Evolutionary conservation across 1,140 invertebrate genomes (phyloP).

Genomic region (Zaprionus capensis): DNA sequence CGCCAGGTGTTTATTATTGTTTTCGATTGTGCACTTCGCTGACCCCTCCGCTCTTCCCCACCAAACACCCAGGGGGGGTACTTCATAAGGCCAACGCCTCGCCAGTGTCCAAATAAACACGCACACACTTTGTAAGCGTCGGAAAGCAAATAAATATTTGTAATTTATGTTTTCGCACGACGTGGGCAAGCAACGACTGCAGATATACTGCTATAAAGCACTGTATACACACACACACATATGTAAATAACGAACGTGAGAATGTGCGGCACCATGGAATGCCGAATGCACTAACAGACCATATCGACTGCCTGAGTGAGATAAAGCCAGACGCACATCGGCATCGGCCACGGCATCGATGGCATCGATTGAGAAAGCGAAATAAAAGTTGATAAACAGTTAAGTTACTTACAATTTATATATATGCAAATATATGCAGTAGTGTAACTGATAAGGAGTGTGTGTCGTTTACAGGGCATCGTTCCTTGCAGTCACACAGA

Average conservation of each 20-base stretch:
- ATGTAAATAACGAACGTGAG: slow-evolving; percentile 73
- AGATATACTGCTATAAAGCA: slow-evolving; percentile 43
- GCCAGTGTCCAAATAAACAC: slow-evolving; percentile 76
- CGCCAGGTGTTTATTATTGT: slow-evolving; percentile 6
- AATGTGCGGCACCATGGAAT: slow-evolving; percentile 56
- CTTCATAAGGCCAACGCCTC: slow-evolving; percentile 41
- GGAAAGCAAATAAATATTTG: slow-evolving; percentile 77
- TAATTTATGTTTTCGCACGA: slow-evolving; percentile 68
- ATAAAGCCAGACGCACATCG: slow-evolving; percentile 2
- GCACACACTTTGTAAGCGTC: slow-evolving; percentile 78
- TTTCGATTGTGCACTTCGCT: background rate
- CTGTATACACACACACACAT: background rate
- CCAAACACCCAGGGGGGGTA: background rate
- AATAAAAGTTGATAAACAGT: background rate
- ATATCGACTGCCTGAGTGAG: background rate
- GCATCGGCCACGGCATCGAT: background rate
- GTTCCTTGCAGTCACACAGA: slow-evolving; percentile 10
- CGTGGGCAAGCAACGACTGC: slow-evolving; percentile 65
- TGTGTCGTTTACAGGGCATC: slow-evolving; percentile 7
- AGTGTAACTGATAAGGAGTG: no score
- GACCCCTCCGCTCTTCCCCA: background rate
- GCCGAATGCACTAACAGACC: slow-evolving; percentile 47
- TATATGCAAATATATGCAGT: background rate
- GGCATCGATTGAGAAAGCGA: slow-evolving; percentile 5
- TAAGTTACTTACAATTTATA: background rate